These are phyloP conservation scores for Ambastaia sidthimunki DNA, from an alignment of 2,797 vertebrate species.

Conservation along the genomic window DNA sequence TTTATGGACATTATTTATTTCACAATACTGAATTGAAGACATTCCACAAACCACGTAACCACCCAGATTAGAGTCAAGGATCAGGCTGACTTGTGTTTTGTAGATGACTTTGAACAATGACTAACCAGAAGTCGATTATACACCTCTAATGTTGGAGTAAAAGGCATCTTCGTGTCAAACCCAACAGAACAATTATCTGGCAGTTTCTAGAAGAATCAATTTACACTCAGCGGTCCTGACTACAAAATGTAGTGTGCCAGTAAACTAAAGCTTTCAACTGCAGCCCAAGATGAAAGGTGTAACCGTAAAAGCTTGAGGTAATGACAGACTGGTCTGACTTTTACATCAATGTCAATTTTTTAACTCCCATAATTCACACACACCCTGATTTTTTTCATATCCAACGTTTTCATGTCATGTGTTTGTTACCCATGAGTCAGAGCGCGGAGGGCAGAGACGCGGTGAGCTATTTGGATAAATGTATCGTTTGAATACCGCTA, in stretches of 20 bases:
- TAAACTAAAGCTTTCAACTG: constrained; percentile 16
- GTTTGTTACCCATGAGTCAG: constrained; percentile 50
- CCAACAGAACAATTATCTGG: constrained; percentile 2
- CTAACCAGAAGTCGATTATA: constrained; percentile 4
- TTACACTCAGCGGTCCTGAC: not conserved
- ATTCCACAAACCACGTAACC: constrained; percentile 15
- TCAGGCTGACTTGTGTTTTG: not conserved
- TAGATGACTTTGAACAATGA: not conserved
- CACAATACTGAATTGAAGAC: constrained; percentile 2
- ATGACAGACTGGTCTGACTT: constrained; percentile 34
- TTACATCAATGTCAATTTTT: constrained; percentile 6
- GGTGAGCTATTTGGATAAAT: constrained; percentile 43
- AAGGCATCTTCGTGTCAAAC: not conserved
- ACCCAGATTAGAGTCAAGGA: not conserved
- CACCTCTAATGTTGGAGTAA: constrained; percentile 2
- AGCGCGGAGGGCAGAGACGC: constrained; percentile 29
- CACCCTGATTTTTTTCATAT: constrained; percentile 17
- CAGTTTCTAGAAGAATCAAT: constrained; percentile 14
- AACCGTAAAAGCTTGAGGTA: constrained; percentile 49
- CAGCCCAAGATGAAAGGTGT: constrained; percentile 36
- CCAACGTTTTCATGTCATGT: constrained; percentile 35
- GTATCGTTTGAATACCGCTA: constrained; percentile 39
- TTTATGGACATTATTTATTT: constrained; percentile 5
- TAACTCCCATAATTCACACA: constrained; percentile 14
- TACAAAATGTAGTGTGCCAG: constrained; percentile 1